Percentiles rank a stretch among this genome's conserved stretches.
Conservation (phyloP, 2,888 invertebrate genomes). For the Odontothrips loti region DNA sequence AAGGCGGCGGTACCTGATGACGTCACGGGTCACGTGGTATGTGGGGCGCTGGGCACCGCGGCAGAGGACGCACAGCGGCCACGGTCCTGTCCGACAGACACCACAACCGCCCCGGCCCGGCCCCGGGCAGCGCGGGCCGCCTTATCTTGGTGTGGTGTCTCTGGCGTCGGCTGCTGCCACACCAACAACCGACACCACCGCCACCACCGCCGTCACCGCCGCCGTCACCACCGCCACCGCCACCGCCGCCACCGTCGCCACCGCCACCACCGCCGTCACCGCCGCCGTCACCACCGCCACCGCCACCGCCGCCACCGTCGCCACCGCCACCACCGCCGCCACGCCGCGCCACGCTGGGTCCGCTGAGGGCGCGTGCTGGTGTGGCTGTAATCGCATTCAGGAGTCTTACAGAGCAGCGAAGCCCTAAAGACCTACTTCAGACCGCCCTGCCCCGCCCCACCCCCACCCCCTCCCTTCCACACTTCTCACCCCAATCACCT, state of each 20-base stretch:
- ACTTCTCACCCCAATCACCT: not conserved
- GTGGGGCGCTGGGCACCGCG: too few species aligned
- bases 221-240: too few species aligned
- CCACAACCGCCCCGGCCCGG: not conserved
- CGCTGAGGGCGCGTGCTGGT: not conserved
- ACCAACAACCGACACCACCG: too few species aligned
- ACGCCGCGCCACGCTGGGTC: not conserved
- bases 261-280: not conserved
- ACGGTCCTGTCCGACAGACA: too few species aligned
- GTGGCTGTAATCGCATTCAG: slow-evolving; percentile 20
- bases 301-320: slow-evolving; percentile 10
- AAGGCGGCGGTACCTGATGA: too few species aligned
- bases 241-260: not conserved
- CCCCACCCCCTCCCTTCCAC: not conserved
- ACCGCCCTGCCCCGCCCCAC: not conserved
- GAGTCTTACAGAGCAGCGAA: slow-evolving; percentile 24
- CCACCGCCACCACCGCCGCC: too few species aligned
- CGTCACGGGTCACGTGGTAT: too few species aligned
- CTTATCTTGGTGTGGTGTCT: not conserved
- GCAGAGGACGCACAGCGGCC: too few species aligned
- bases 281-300: slow-evolving; percentile 2
- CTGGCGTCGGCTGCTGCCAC: too few species aligned
- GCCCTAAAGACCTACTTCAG: slow-evolving; percentile 24
- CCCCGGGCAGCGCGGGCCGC: not conserved
- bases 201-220: not conserved